Percentiles rank a stretch among this genome's conserved stretches.
phyloP scores from a whole-genome alignment of 2,888 invertebrate genomes.

The Eupeodes luniger region DNA sequence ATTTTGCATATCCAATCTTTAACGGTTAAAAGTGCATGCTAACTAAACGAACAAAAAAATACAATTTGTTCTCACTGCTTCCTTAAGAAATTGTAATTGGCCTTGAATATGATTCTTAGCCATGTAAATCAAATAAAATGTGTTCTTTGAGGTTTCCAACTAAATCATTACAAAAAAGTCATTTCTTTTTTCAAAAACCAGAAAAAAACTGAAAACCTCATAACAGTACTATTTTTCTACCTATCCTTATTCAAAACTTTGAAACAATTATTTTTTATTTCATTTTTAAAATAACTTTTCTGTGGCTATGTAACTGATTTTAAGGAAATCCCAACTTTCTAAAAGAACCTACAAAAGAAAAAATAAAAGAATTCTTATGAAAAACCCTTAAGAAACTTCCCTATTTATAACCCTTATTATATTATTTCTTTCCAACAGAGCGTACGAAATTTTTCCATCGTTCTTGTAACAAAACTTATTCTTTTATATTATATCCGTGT shows the following conservation, averaged over 20 bases:
- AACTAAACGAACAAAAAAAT: no score
- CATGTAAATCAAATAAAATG: no score
- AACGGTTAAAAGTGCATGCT: no score
- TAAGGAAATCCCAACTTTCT: background rate
- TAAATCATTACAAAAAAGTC: no score
- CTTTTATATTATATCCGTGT: background rate
- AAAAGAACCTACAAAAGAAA: background rate
- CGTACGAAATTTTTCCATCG: background rate
- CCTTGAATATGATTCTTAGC: no score
- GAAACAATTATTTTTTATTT: background rate
- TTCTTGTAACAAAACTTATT: slow-evolving; percentile 22
- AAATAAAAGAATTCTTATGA: background rate
- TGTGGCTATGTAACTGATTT: background rate
- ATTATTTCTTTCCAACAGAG: slow-evolving; percentile 3
- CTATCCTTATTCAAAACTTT: background rate
- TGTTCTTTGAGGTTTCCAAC: no score
- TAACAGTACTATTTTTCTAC: no score
- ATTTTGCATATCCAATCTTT: no score
- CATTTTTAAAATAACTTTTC: background rate
- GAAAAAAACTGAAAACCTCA: no score
- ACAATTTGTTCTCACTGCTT: no score
- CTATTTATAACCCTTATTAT: slow-evolving; percentile 18
- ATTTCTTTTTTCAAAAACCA: no score
- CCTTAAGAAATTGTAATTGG: no score
- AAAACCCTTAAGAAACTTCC: background rate